phyloP scores from a whole-genome alignment of 2,888 invertebrate species.

The Dicycla oo region DNA sequence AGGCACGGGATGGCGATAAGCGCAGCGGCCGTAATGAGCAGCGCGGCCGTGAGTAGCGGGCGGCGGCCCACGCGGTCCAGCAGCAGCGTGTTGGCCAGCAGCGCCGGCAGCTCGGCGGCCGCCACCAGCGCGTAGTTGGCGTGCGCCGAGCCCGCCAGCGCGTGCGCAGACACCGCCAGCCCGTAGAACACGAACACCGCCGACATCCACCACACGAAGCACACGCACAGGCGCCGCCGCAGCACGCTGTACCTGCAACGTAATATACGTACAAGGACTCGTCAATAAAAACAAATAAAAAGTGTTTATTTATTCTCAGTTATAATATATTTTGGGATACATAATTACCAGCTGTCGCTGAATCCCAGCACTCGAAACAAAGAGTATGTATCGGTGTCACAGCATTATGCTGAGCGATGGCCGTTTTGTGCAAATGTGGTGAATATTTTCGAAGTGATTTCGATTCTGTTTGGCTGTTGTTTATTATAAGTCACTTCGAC shows the following conservation, averaged over 20 bases:
- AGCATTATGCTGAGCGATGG: not conserved
- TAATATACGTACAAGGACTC: no score
- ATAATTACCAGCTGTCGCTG: not conserved
- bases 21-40: slow-evolving; percentile 80
- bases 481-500: not conserved
- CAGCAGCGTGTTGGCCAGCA: slow-evolving; percentile 82
- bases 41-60: slow-evolving; percentile 82
- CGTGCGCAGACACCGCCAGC: slow-evolving; percentile 83
- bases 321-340: no score
- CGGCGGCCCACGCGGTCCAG: slow-evolving; percentile 84
- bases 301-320: no score
- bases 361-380: not conserved
- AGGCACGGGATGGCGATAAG: slow-evolving; percentile 79
- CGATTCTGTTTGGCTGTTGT: not conserved
- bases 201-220: slow-evolving; percentile 86
- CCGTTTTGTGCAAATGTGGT: not conserved
- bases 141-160: slow-evolving; percentile 81
- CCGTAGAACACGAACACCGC: slow-evolving; percentile 88
- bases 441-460: not conserved
- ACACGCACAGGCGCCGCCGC: slow-evolving; percentile 82
- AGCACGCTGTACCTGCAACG: slow-evolving; percentile 78
- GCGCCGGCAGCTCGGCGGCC: slow-evolving; percentile 84
- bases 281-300: not conserved
- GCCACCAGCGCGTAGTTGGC: slow-evolving; percentile 84
- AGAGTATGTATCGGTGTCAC: not conserved